phyloP scores from a whole-genome alignment of 2,888 invertebrate genomes.

The Chirona hameri region DNA sequence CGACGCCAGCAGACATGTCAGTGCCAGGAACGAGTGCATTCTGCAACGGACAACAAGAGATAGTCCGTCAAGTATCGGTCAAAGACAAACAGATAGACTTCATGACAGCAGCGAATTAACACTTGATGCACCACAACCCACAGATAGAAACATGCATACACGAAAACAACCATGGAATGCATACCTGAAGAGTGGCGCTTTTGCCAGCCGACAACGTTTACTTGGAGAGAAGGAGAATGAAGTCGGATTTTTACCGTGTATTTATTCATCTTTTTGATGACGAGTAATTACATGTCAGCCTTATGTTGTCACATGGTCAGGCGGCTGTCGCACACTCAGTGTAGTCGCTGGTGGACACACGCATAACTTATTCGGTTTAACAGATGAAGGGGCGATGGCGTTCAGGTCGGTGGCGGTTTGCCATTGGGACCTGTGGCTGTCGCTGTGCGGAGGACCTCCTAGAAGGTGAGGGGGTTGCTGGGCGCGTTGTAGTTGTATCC shows the following conservation, averaged over 20 bases:
- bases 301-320: background rate
- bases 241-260: background rate
- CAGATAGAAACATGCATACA: conserved; percentile 27
- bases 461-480: background rate
- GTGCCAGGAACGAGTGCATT: background rate
- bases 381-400: background rate
- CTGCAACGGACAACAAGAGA: background rate
- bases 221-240: too few species aligned
- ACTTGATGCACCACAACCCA: background rate
- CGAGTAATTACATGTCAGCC: background rate
- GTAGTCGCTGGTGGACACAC: background rate
- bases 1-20: background rate
- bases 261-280: background rate
- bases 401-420: background rate
- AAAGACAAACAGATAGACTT: too few species aligned
- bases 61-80: background rate
- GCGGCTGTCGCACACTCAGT: background rate
- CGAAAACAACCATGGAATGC: conserved; percentile 33
- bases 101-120: conserved; percentile 30
- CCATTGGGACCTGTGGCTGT: background rate
- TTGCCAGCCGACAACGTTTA: background rate
- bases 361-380: background rate
- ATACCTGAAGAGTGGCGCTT: conserved; percentile 32
- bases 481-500: background rate
- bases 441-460: background rate